Evolutionary conservation across 2,888 invertebrate genomes (phyloP).

Genomic region (Incurvaria masculella): DNA sequence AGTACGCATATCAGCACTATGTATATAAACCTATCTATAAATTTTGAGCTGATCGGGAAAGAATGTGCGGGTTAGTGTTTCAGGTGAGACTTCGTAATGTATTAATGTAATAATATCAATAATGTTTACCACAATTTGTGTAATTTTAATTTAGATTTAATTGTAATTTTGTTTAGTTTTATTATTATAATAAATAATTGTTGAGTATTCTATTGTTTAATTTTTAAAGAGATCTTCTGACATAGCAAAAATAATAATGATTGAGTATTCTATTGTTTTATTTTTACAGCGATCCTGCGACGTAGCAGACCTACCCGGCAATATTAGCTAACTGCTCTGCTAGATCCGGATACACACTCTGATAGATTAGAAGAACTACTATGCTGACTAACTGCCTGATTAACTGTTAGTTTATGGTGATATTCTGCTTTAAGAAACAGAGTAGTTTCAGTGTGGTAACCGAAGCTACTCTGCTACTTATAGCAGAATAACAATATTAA

Average conservation of each 20-base stretch:
- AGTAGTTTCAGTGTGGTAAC: slow-evolving; percentile 1
- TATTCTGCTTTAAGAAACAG: slow-evolving; percentile 1
- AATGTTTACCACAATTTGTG: slow-evolving; percentile 1
- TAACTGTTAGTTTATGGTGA: slow-evolving; percentile 1
- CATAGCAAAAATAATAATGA: too few species aligned
- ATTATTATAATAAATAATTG: background rate
- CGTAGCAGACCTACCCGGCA: slow-evolving; percentile 1
- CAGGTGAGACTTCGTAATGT: background rate
- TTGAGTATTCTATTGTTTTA: too few species aligned
- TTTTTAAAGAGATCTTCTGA: background rate
- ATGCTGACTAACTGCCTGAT: background rate
- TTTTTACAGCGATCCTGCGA: background rate
- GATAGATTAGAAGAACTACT: slow-evolving; percentile 1
- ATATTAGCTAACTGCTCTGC: background rate
- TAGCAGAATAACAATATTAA: slow-evolving; percentile 1
- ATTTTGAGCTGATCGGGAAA: slow-evolving; percentile 1
- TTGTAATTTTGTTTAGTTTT: background rate
- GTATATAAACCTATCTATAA: background rate
- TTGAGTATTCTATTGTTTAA: background rate
- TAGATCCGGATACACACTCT: background rate
- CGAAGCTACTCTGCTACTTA: slow-evolving; percentile 1
- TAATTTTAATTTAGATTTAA: background rate
- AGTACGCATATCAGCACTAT: slow-evolving; percentile 1
- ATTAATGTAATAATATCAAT: too few species aligned
- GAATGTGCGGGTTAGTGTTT: background rate